Conservation (phyloP, 2,888 invertebrate genomes). For the Drosophila paranaensis region DNA sequence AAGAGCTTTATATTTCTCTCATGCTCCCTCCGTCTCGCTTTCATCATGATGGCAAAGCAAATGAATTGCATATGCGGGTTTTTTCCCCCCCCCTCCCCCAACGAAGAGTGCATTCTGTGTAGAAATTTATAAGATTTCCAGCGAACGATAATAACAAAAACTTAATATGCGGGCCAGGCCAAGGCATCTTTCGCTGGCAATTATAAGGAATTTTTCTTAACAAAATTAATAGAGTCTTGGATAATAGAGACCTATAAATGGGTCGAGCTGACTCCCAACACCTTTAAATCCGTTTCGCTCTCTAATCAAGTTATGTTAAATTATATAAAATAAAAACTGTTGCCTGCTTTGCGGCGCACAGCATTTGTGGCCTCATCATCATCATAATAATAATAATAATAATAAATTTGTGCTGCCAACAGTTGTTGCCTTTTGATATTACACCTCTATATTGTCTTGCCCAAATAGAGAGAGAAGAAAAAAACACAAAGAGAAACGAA, state of each 20-base stretch:
- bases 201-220: neutral
- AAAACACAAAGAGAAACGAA: conserved; percentile 23
- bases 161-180: neutral
- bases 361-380: conserved; percentile 8
- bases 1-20: conserved; percentile 19
- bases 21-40: conserved; percentile 8
- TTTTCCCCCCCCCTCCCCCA: conserved; percentile 1
- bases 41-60: conserved; percentile 36
- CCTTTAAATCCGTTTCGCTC: neutral
- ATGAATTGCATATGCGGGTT: conserved; percentile 44
- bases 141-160: conserved; percentile 17
- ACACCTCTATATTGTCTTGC: conserved; percentile 27
- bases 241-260: too few relatives aligned
- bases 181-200: neutral
- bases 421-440: conserved; percentile 46
- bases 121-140: conserved; percentile 16
- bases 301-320: conserved; percentile 21
- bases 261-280: too few relatives aligned
- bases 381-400: conserved; percentile 10
- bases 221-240: too few relatives aligned
- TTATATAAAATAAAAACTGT: conserved; percentile 16
- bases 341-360: conserved; percentile 47
- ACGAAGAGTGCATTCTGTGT: conserved; percentile 19
- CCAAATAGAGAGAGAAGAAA: neutral
- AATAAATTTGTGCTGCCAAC: conserved; percentile 14